Evolutionary conservation across 2,888 invertebrate species (phyloP), one percentile per base, ranked within the genome.

Genomic region (Sinhomidia bicolor): DNA sequence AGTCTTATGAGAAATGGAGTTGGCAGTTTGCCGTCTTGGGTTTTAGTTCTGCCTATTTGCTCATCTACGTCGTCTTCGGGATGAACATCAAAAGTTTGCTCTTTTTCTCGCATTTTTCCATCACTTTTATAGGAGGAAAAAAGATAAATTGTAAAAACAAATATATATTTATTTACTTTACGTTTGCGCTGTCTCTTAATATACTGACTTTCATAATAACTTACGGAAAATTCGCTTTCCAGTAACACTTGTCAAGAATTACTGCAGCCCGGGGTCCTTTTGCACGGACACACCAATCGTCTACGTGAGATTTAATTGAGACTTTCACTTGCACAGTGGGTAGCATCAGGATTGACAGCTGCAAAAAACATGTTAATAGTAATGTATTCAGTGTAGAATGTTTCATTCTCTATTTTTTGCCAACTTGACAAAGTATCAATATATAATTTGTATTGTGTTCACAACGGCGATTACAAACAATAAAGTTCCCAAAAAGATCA

Each of bases 71-170:
- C 36, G 29, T 86, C 86, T 7, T 23, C 12, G 41, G 86, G 80
- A 65, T 87, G 87, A 44, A 81, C 47, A 78, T 87, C 81, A 74
- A 87, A 87, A 6, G 62, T 87, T 60, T 87, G 87, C 62, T 87
- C 87, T 0, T 26, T 44, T 62, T 87, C 86, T 9, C 23, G 57
- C 14, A 57, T 32, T 36, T 76, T 44, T 47, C 74, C 20, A 14
- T 23, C 26, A 5, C 23, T 54, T n/a, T n/a, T n/a, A n/a, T 29
- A 7, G 51, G 78, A 32, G 32, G 32, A 54, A 32, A 78, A 4
- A 51, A n/a, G n/a, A n/a, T n/a, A n/a, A n/a, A n/a, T n/a, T 9
- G 26, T 26, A 54, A 57, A n/a, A n/a, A n/a, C n/a, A 57, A 54
- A 57, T 32, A 32, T 29, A 54, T 17, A 51, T 54, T 57, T 57